Evolutionary conservation across 2,113 vertebrate species (phyloP), one percentile per base, ranked within the genome.

Genomic region (Carlito syrichta): DNA sequence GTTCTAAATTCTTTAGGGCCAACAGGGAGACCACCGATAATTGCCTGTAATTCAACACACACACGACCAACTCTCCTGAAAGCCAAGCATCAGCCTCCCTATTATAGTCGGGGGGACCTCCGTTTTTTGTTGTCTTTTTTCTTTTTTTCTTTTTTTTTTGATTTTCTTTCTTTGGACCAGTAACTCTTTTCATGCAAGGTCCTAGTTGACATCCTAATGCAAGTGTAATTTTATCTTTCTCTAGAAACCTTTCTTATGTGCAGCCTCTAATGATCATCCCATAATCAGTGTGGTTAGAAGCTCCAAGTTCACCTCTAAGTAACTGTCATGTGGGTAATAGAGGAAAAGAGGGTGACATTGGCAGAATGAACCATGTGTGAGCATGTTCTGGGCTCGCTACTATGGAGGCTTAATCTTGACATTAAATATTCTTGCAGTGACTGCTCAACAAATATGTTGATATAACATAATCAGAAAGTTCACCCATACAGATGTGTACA

Each of bases 1-100:
- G 69, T 92, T 97, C 95, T 96, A 43, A 84, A 94, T 98, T 98
- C 96, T 98, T 98, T 23, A 79, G 82, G 86, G 94, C 96, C 97
- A 96, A 81, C 54, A 93, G 97, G 95, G 98, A 97, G 98, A 68
- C 97, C 93, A 1, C 96, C 0, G 1, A 85, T 98, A 98, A 98
- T 98, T 98, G 97, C 81, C 97, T 97, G 97, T 97, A 98, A 98
- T 96, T 97, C 97, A 98, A 95, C 73, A 97, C 96, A 96, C 97
- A 97, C 97, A 86, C 0, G 2, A 85, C 90, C 91, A 74, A 19
- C 89, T 89, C 96, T 90, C 87, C 54, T 0, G 5, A 96, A 82
- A 82, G 93, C 82, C 58, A 52, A 63, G 54, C 97, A 69, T 95
- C 93, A 97, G 97, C 95, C 73, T 92, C 97, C 97, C 97, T 20